Evolutionary conservation across 1,140 invertebrate genomes (phyloP).

Genomic region (Chlorops oryzae): DNA sequence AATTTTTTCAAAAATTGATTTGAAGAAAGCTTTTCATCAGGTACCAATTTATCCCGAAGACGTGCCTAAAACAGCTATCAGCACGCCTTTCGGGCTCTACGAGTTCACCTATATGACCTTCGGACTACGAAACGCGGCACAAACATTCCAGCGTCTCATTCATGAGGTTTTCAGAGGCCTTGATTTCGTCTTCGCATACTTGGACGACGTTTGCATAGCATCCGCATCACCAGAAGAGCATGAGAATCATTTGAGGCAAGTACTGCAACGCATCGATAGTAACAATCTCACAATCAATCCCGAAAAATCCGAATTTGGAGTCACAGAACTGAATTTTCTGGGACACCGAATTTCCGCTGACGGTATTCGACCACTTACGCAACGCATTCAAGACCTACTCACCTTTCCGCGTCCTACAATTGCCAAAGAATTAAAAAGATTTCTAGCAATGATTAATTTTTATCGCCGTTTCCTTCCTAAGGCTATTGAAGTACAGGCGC

Average conservation of each 20-base stretch:
- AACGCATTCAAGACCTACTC: constrained; percentile 4
- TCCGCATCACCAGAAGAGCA: constrained; percentile 33
- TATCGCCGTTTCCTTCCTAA: constrained; percentile 33
- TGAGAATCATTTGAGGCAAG: constrained; percentile 19
- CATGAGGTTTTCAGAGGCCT: constrained; percentile 42
- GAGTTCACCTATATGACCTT: constrained; percentile 45
- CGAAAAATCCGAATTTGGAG: constrained; percentile 29
- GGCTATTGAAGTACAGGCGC: constrained; percentile 21
- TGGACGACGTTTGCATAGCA: constrained; percentile 53
- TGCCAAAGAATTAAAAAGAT: constrained; percentile 33
- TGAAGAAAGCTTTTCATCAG: constrained; percentile 48
- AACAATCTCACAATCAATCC: constrained; percentile 30
- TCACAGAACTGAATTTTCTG: constrained; percentile 24
- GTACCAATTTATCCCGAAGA: constrained; percentile 37
- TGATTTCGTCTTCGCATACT: constrained; percentile 33
- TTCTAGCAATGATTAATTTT: constrained; percentile 48
- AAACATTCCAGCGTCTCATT: constrained; percentile 52
- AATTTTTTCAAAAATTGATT: constrained; percentile 2
- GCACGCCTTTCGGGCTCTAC: constrained; percentile 42
- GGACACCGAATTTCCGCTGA: constrained; percentile 19
- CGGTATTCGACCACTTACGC: constrained; percentile 18
- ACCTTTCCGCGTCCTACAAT: constrained; percentile 33
- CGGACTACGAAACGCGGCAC: constrained; percentile 35
- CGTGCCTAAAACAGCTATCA: constrained; percentile 40
- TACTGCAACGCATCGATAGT: constrained; percentile 22